Conservation (phyloP, 2,888 invertebrate species). For the Sycophila texana region DNA sequence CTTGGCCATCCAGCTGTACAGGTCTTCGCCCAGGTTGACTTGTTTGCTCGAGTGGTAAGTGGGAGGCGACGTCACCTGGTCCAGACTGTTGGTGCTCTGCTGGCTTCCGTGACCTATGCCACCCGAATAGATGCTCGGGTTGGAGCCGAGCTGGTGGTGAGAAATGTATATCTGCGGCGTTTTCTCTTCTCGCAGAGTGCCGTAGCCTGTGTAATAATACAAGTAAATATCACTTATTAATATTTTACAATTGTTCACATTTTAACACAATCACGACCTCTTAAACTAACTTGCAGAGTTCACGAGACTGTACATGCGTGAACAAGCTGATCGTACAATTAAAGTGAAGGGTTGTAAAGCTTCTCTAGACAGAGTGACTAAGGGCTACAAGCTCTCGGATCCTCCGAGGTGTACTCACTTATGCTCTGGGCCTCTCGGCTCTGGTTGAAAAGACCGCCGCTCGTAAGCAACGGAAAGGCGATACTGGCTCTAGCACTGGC, state of each 20-base stretch:
- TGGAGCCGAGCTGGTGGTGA: constrained; percentile 80
- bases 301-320: neutral
- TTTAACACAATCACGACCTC: no score
- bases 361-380: constrained; percentile 2
- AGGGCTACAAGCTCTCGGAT: neutral
- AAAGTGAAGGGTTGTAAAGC: neutral
- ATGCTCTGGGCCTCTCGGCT: constrained; percentile 71
- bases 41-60: constrained; percentile 77
- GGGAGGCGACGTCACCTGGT: constrained; percentile 75
- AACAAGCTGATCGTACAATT: no score
- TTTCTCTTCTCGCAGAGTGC: constrained; percentile 83
- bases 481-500: constrained; percentile 86
- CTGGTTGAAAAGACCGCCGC: constrained; percentile 78
- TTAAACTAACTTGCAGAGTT: no score
- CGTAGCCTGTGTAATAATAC: constrained; percentile 79
- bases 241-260: no score
- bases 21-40: constrained; percentile 86
- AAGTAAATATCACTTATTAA: no score
- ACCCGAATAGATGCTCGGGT: constrained; percentile 78
- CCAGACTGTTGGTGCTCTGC: constrained; percentile 73
- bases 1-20: constrained; percentile 98
- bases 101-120: constrained; percentile 72
- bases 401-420: constrained; percentile 67
- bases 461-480: constrained; percentile 83
- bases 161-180: constrained; percentile 75